Conservation (phyloP, 2,113 vertebrate genomes). For the Empidonax alnorum region DNA sequence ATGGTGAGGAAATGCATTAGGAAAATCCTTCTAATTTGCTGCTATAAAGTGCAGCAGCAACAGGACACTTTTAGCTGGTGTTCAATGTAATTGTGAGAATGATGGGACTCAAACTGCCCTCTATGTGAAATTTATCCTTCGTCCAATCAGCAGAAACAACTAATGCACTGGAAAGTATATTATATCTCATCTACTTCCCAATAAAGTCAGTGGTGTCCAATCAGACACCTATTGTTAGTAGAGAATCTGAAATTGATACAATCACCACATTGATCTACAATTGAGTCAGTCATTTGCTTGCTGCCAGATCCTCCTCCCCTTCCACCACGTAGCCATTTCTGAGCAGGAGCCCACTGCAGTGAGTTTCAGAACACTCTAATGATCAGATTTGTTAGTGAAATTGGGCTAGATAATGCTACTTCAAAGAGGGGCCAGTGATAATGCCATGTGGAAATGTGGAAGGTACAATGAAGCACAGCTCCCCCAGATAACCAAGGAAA, state of each 20-base stretch:
- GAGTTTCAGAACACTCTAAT: constrained; percentile 40
- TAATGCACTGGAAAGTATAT: constrained; percentile 73
- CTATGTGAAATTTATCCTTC: constrained; percentile 74
- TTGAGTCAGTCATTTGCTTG: constrained; percentile 72
- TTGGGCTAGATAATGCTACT: background rate
- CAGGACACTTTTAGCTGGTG: constrained; percentile 61
- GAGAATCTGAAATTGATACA: constrained; percentile 83
- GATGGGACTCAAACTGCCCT: constrained; percentile 72
- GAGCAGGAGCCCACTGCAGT: background rate
- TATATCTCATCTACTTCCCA: constrained; percentile 76
- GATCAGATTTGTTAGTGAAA: constrained; percentile 13
- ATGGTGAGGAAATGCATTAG: constrained; percentile 23
- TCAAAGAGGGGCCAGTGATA: background rate
- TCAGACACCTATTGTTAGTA: constrained; percentile 82
- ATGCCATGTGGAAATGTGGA: background rate
- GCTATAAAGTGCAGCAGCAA: constrained; percentile 56
- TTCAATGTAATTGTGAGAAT: constrained; percentile 66
- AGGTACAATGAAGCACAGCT: background rate
- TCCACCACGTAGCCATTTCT: background rate
- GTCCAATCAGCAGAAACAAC: constrained; percentile 79
- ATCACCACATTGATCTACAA: constrained; percentile 79
- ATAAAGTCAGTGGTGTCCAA: constrained; percentile 79
- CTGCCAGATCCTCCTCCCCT: background rate
- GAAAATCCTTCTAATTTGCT: constrained; percentile 61
- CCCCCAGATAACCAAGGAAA: background rate